Evolutionary conservation across 2,888 invertebrate species (phyloP), one percentile per base, ranked within the genome.

Genomic region (Piscicola geometra): DNA sequence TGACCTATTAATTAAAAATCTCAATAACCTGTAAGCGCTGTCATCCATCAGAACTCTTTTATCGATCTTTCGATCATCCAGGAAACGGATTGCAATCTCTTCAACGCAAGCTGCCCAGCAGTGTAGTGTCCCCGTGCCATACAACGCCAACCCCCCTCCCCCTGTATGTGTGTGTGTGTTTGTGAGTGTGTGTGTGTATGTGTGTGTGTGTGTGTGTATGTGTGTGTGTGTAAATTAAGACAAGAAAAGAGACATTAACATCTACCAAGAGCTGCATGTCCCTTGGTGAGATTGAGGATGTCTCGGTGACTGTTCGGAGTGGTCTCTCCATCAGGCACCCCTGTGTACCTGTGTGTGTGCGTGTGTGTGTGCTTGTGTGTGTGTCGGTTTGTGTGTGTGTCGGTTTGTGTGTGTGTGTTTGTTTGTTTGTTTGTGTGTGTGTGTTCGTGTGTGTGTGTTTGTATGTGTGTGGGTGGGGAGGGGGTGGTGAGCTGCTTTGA

Each of bases 51-150:
- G 89, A 78, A 89, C 86, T 36, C 87, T 87, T 68, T 89, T 88
- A 85, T 94, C 92, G 33, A 96, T 89, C 77, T 88, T 87, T 35
- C 89, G 88, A 69, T 85, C 79, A 82, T 90, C 88, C 18, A 88
- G 86, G 81, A 91, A 90, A 79, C 88, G 88, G 21, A 88, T 83
- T 28, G 90, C 84, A 36, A 94, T 89, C 80, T 93, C 90, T 5
- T 89, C 87, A 77, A 93, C 86, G 68, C 85, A 86, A 36, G 88
- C 88, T 0, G 96, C 93, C 95, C 95, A 96, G 1, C 93, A 92
- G 84, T 93, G 92, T 72, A 96, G 88, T 83, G 92, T 93, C 0
- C 91, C 94, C 0, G 93, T 92, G 9, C 95, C 94, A 83, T 95
- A 92, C 21, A 96, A 86, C 9, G 95, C 96, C 77, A 97, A 87